These are phyloP conservation scores for Neopelma chrysocephalum DNA, from an alignment of 2,797 vertebrate genomes.

Conservation along the genomic window DNA sequence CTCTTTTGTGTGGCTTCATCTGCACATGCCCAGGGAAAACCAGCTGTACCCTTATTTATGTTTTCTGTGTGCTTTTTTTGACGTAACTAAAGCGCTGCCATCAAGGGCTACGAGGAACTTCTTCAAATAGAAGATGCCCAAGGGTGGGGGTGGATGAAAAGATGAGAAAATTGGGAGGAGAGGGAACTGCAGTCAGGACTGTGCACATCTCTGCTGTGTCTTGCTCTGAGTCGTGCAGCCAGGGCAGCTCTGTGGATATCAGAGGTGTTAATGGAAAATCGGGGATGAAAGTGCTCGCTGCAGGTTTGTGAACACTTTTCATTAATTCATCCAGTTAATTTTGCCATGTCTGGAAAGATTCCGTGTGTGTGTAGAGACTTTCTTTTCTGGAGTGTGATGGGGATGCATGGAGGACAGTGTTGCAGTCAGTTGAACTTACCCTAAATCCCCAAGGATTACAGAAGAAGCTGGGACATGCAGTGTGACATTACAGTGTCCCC, in stretches of 20 bases:
- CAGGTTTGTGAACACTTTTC: not conserved
- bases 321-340: not conserved
- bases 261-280: slow-evolving; percentile 13
- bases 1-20: not conserved
- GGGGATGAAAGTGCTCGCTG: not conserved
- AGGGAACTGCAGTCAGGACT: not conserved
- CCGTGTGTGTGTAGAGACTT: not conserved
- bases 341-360: not conserved
- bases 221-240: not conserved
- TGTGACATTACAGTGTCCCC: not conserved
- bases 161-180: not conserved
- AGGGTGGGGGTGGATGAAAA: not conserved
- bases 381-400: not conserved
- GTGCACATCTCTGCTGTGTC: not conserved
- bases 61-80: not conserved
- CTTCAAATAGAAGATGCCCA: not conserved
- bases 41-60: not conserved
- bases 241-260: not conserved
- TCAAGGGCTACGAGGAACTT: not conserved
- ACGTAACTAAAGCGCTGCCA: not conserved
- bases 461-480: not conserved
- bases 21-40: not conserved
- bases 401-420: accelerated
- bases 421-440: not conserved
- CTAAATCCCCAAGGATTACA: not conserved